Evolutionary conservation across 2,888 invertebrate species (phyloP), one percentile per base, ranked within the genome.

Genomic region (Cremastobaeus sp.): DNA sequence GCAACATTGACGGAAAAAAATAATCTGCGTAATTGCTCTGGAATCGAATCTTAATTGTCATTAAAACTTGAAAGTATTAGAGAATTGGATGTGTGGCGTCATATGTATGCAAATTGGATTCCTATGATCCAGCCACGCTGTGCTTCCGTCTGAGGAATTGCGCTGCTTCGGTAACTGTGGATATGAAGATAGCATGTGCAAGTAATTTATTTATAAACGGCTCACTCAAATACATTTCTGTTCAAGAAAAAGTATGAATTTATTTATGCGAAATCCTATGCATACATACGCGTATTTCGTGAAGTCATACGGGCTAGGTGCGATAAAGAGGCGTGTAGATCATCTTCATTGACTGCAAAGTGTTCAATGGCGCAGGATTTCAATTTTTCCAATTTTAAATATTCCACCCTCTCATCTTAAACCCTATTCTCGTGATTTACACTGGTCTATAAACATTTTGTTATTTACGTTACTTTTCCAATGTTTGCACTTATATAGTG

Each of bases 41-140:
- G 43, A 68, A 69, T 73, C 65, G 47, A 55, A 79, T 82, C 83
- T 83, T 85, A 84, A 84, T 85, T 85, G 84, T 83, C 84, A 84
- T 80, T 79, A 76, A 77, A 77, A 81, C 79, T 80, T 81, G 77
- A 81, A 80, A 83, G 83, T 85, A 83, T 85, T 85, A 84, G 84
- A 84, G 83, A 81, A 79, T 76, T 79, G 76, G 68, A 71, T 65
- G 41, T 62, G 55, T 60, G 62, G 62, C 48, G 62, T 70, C 60
- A 74, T 66, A 70, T 66, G 62, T 74, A 66, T 70, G 76, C 78
- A 78, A 85, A 85, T 85, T 81, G 80, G 73, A 71, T 78, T 77
- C 78, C 78, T 78, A 78, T 80, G 72, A 80, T 76, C 71, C 66
- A 60, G 39, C 52, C 21, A 30, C 35, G 65, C 54, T 39, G 39